phyloP scores from a whole-genome alignment of 2,888 invertebrate genomes.

The Penaeus monodon region DNA sequence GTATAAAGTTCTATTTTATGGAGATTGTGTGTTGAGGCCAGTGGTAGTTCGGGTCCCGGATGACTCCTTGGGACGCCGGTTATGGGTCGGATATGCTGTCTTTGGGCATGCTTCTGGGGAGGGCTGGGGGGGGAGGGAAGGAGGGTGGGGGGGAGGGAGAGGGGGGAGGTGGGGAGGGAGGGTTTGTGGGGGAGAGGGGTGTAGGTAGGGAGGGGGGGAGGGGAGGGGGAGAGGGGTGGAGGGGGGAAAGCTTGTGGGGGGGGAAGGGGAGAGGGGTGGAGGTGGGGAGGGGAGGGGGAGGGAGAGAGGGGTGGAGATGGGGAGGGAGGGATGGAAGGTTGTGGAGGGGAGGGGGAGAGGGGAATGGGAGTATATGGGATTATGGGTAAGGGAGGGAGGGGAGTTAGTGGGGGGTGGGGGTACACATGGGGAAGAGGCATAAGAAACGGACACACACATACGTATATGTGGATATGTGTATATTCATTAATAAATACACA shows the following conservation, averaged over 20 bases:
- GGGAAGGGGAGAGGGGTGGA: too few relatives aligned
- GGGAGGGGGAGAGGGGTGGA: too few relatives aligned
- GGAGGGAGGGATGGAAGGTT: too few relatives aligned
- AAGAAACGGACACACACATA: neutral
- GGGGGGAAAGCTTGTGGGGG: too few relatives aligned
- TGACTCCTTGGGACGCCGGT: neutral
- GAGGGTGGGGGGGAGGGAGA: too few relatives aligned
- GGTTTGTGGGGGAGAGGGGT: too few relatives aligned
- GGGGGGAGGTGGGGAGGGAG: too few relatives aligned
- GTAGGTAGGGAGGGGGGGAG: too few relatives aligned
- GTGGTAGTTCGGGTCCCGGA: slow-evolving; percentile 18
- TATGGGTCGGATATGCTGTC: neutral
- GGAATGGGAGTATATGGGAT: neutral
- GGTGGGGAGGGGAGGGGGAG: too few relatives aligned
- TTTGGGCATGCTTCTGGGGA: neutral
- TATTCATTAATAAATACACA: neutral
- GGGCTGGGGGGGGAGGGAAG: neutral
- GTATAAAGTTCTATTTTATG: slow-evolving; percentile 48
- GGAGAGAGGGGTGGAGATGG: neutral
- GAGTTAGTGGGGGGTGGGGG: neutral
- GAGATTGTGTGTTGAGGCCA: slow-evolving; percentile 40
- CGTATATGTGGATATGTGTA: neutral
- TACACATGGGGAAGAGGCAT: neutral
- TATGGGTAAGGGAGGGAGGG: neutral
- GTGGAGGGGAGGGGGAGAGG: neutral